Percentiles rank a stretch among this genome's conserved stretches.
phyloP scores from a whole-genome alignment of 2,797 vertebrate species.

The Choloepus didactylus region DNA sequence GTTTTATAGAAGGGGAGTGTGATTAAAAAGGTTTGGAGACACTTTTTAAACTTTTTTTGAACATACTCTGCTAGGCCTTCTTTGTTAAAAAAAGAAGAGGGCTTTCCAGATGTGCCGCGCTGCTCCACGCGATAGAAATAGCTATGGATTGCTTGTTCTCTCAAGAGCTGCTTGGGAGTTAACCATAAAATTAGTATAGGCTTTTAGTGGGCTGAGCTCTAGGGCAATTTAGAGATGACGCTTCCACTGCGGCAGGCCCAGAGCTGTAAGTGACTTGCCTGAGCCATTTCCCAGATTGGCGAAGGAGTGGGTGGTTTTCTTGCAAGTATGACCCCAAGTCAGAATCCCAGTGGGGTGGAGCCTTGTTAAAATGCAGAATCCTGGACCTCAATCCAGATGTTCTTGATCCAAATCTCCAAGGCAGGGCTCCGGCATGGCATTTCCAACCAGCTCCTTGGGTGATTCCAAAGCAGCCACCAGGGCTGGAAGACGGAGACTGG shows the following conservation, averaged over 20 bases:
- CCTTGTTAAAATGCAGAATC: neutral
- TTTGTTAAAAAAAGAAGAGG: neutral
- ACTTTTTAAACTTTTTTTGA: neutral
- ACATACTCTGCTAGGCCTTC: neutral
- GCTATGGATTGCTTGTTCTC: neutral
- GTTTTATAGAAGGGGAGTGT: neutral
- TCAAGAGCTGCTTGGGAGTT: neutral
- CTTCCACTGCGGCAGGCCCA: neutral
- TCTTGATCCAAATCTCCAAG: neutral
- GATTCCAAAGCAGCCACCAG: neutral
- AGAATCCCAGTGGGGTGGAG: neutral
- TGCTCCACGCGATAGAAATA: too few relatives aligned
- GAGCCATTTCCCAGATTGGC: neutral
- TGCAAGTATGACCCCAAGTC: conserved; percentile 18
- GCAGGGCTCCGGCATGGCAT: too few relatives aligned
- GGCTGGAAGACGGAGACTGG: neutral
- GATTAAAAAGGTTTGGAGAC: neutral
- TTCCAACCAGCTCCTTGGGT: neutral
- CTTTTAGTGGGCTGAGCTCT: neutral
- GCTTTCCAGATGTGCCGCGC: too few relatives aligned
- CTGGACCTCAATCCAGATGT: neutral
- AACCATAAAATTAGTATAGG: neutral
- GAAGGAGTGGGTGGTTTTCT: neutral
- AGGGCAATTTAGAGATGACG: neutral
- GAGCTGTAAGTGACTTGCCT: neutral